Base-by-base conservation (phyloP, 1,140 invertebrate species). In the Lordiphosa stackelbergi region DNA sequence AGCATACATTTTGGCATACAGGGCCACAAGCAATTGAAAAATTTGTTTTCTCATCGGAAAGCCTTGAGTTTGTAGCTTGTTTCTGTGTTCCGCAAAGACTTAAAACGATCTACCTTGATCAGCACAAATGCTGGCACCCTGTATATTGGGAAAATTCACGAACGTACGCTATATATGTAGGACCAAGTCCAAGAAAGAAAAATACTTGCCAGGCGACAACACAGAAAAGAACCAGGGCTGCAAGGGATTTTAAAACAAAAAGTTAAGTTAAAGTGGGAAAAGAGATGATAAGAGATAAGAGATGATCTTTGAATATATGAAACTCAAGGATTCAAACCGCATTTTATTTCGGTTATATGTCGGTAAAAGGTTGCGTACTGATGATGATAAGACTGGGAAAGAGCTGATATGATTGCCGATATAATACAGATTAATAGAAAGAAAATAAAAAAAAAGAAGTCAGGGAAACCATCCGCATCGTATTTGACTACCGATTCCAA, bases 131-230 rank as follows among this genome's bases (percentile, higher is more conserved):
- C 13, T n/a, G 11, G 19, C 48, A 62, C 53, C 53, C 66, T 69
- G 66, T 69, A 69, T 62, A 16, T 61, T 49, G 53, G 62, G 73
- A 70, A 81, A 81, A 81, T 79, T 79, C 75, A 81, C 75, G 75
- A 66, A 79, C 75, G 75, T 81, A 66, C 71, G 77, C 71, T 79
- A 68, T 81, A 16, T n/a, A 73, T 79, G 75, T 81, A 73, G 81
- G 75, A 81, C 71, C 77, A 79, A 81, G 75, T 79, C 75, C 75
- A 81, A 79, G 75, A 83, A 79, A 75, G 75, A 79, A 78, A 79
- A 79, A 79, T 79, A 83, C 75, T 79, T 81, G 75, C 75, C 71
- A 78, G 72, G 75, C 75, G 77, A 81, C 75, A 79, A 79, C 75
- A 61, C 57, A 60, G 55, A 69, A 48, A 60, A 79, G 53, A 59